Base-by-base conservation (phyloP, 2,113 vertebrate species). In the Sinocyclocheilus maitianheensis region DNA sequence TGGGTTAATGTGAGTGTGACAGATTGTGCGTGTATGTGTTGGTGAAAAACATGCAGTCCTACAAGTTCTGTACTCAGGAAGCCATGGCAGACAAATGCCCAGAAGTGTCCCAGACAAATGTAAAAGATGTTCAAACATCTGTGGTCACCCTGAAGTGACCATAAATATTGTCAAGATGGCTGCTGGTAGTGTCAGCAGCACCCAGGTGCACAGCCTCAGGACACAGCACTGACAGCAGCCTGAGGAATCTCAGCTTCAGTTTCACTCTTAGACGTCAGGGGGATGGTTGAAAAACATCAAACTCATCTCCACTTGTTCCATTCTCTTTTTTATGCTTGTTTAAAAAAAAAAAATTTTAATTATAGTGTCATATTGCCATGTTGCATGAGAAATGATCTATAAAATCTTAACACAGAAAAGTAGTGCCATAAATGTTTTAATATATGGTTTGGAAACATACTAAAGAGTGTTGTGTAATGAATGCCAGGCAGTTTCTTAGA, bases 171-270 rank as follows among this genome's bases (percentile, higher is more conserved):
- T 86, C 78, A 86, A 76, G 24, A 67, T 20, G n/a, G 83, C 84
- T 75, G 83, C 78, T 37, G 78, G 78, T 89, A 87, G 83, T 77
- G 69, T 90, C 88, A 89, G 83, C 55, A 74, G 85, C 63, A 80
- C 86, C 90, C 91, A 91, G 91, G 91, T 91, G 91, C 89, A 90
- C 13, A 3, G 89, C 91, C 87, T 83, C 83, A 85, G 88, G 91
- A 87, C 69, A 72, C 87, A 87, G 40, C 81, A 74, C 71, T 87
- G 86, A 89, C 87, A 85, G 62, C 9, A 75, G 86, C 81, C 72
- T n/a, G 69, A 86, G 89, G 88, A 85, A 88, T 58, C 80, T 82
- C 86, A 86, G 79, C 85, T 89, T 86, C 72, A 85, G 62, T 87
- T 88, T 88, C 81, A 60, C 48, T 63, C 30, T 11, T 7, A 26